These are phyloP conservation scores for Eulemur rubriventer DNA, from an alignment of 2,797 vertebrate species.

Conservation along the genomic window DNA sequence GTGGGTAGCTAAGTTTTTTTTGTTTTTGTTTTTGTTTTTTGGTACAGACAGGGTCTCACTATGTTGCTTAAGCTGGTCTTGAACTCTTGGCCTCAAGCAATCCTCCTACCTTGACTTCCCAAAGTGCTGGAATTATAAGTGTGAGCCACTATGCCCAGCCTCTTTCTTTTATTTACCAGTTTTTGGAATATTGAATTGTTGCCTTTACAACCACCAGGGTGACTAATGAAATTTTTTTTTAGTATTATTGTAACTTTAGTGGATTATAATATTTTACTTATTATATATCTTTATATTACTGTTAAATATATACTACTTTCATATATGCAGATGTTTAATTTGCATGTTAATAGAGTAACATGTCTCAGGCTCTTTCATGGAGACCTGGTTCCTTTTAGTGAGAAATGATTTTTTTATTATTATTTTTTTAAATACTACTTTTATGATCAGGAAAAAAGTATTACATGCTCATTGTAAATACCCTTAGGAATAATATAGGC, in stretches of 20 bases:
- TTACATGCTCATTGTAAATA: background rate
- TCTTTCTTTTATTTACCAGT: background rate
- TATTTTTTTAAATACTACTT: background rate
- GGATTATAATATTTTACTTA: background rate
- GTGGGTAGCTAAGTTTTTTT: no score
- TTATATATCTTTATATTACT: background rate
- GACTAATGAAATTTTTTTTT: background rate
- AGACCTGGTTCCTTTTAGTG: background rate
- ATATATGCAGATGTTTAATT: background rate
- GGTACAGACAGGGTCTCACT: background rate
- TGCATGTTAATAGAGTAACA: background rate
- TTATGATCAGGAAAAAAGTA: background rate
- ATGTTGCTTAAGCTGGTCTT: background rate
- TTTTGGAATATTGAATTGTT: background rate
- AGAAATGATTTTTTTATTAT: background rate
- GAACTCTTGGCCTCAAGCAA: background rate
- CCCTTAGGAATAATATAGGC: background rate
- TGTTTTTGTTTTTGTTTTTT: background rate
- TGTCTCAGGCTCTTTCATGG: background rate
- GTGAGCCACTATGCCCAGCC: background rate
- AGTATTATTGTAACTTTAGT: background rate
- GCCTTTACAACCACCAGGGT: background rate
- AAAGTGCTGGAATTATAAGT: background rate
- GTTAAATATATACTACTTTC: background rate
- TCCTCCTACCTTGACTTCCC: background rate